Base-by-base conservation (phyloP, 2,113 vertebrate species). In the Oryzias woworae region DNA sequence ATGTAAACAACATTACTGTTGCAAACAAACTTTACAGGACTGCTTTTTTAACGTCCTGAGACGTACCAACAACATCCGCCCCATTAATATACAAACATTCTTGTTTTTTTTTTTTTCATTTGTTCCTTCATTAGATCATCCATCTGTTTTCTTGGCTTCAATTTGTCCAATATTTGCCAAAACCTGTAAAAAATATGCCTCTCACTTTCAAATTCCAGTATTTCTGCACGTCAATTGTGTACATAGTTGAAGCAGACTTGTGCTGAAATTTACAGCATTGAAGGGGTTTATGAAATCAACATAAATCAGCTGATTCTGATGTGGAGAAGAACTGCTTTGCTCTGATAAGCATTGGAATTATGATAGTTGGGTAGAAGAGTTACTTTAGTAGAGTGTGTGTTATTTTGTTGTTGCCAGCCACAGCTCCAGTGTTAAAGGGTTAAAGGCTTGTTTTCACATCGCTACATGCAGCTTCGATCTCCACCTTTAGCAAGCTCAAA, bases 181-280 rank as follows among this genome's bases (percentile, higher is more conserved):
- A 86, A 76, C 66, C 70, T 80, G 75, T 79, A 75, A 83, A 86
- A 79, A 80, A 75, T 26, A 86, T 81, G 84, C 76, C 80, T 82
- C 74, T 80, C 82, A 80, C 59, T 68, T 65, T 43, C 51, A 59
- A 16, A 63, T 81, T 81, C 74, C 79, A 82, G 57, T 75, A 71
- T 81, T 68, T 75, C 78, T 73, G 78, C 20, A 20, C 20, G 20
- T 20, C 20, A 20, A 20, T 20, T 20, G 20, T 20, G 20, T 20
- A 20, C 20, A 20, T 20, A 20, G 1, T 20, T 20, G 12, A 36
- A 36, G 36, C 36, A 12, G 36, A 8, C 8, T 36, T 36, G 8
- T 3, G 8, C 10, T 36, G 36, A 36, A 36, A 8, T 36, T 28
- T 28, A 28, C 26, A 28, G 2, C 12, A 12, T 8, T 10, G 8